These are phyloP conservation scores for Pseudorhombus dupliciocellatus DNA, from an alignment of 2,113 vertebrate species.

Conservation along the genomic window DNA sequence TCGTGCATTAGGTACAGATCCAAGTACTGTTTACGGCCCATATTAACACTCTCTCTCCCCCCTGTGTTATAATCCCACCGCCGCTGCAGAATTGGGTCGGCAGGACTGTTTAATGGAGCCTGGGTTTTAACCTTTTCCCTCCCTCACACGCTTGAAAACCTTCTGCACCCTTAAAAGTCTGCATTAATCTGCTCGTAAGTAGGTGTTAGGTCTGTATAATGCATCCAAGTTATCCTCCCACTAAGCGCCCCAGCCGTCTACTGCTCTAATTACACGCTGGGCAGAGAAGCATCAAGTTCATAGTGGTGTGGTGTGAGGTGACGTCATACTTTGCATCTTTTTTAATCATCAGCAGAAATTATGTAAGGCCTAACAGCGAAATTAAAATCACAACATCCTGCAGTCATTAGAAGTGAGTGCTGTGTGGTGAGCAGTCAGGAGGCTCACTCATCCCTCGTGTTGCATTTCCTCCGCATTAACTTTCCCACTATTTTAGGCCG, in stretches of 20 bases:
- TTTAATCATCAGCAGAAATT: conserved; percentile 49
- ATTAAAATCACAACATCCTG: conserved; percentile 34
- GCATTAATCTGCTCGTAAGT: conserved; percentile 66
- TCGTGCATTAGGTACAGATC: conserved; percentile 51
- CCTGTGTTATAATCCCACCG: conserved; percentile 69
- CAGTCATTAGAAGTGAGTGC: conserved; percentile 28
- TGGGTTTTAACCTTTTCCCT: conserved; percentile 63
- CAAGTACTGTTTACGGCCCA: conserved; percentile 57
- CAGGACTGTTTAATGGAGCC: conserved; percentile 65
- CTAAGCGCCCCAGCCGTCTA: conserved; percentile 28
- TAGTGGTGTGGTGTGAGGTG: not conserved
- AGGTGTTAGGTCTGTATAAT: conserved; percentile 45
- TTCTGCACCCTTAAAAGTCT: conserved; percentile 52
- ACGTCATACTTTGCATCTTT: conserved; percentile 28
- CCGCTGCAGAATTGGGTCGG: conserved; percentile 64
- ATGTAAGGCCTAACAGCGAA: conserved; percentile 45
- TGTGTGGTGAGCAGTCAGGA: conserved; percentile 4
- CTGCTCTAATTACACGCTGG: conserved; percentile 37
- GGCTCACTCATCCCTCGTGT: conserved; percentile 16
- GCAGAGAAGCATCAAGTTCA: not conserved
- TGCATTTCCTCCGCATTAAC: conserved; percentile 3
- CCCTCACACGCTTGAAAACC: conserved; percentile 31
- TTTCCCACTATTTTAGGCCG: conserved; percentile 2
- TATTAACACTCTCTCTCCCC: conserved; percentile 75
- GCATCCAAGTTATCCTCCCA: conserved; percentile 45